Evolutionary conservation across 2,113 vertebrate genomes (phyloP), one percentile per base, ranked within the genome.

Genomic region (Sporophila hypoxantha): DNA sequence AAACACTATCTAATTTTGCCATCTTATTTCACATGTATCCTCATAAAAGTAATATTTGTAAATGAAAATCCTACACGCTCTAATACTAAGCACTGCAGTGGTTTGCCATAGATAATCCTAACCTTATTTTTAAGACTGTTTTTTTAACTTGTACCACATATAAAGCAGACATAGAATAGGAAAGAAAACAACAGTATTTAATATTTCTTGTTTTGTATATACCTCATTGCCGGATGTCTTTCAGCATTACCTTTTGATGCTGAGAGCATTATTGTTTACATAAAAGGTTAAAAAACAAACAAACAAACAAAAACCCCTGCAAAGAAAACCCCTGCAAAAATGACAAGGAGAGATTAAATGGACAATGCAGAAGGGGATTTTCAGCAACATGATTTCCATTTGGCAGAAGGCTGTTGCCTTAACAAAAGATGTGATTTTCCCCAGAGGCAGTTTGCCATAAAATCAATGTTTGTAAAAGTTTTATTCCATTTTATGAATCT

Each of bases 401-500:
- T 85, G 44, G 74, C 50, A 94, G 57, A 82, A 91, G 20, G 18
- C 68, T 86, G 30, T 66, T 86, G 17, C 62, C 46, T 49, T 78
- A 85, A 76, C 78, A 30, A 90, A 92, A 84, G 30, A 87, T 64
- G 79, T 79, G 17, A 75, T 93, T 90, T 79, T 88, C 46, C 56
- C 88, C 34, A 79, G 88, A 90, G 78, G 64, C 73, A 71, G 18
- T 62, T 71, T 85, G 46, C 82, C 60, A 67, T 71, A 90, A 66
- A 88, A 75, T 81, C 57, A 78, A 23, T 79, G 37, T 95, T 93
- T 90, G n/a, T 85, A 59, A 60, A 80, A 86, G 57, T 76, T 89
- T 80, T 78, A 50, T 84, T 15, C 41, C 30, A 68, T 57, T 87
- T 75, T 81, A 41, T 75, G 47, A 75, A 81, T 81, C 52, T 29